Conservation (phyloP, 2,888 invertebrate genomes). For the Aphidius colemani region DNA sequence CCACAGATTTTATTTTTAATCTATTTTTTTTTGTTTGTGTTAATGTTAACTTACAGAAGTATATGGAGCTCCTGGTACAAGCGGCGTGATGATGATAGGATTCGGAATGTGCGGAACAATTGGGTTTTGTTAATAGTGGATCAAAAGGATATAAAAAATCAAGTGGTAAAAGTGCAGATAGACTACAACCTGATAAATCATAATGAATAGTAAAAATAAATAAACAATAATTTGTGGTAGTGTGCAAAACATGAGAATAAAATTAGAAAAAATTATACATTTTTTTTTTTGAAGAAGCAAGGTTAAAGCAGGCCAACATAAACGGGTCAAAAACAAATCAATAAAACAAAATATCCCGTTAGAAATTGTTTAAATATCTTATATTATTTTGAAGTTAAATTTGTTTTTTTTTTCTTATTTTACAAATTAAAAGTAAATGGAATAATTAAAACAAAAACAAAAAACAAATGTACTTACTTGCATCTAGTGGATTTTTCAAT, state of each 20-base stretch:
- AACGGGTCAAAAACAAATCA: slow-evolving; percentile 34
- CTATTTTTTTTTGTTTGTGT: too few relatives aligned
- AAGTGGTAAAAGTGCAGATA: slow-evolving; percentile 58
- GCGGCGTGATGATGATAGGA: slow-evolving; percentile 58
- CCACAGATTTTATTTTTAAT: too few relatives aligned
- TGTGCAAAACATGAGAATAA: not conserved
- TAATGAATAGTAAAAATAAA: not conserved
- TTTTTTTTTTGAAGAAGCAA: slow-evolving; percentile 12
- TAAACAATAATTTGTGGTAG: not conserved
- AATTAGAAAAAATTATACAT: slow-evolving; percentile 1
- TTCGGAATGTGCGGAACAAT: slow-evolving; percentile 58
- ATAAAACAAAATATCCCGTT: slow-evolving; percentile 39
- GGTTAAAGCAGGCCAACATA: slow-evolving; percentile 26
- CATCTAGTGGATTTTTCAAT: slow-evolving; percentile 73
- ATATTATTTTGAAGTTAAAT: not conserved
- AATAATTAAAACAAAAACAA: not conserved
- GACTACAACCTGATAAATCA: slow-evolving; percentile 54
- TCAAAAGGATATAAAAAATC: slow-evolving; percentile 58
- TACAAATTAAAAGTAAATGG: not conserved
- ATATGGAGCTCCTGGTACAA: slow-evolving; percentile 57
- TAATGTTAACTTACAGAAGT: slow-evolving; percentile 53
- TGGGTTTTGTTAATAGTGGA: slow-evolving; percentile 56
- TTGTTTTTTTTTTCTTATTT: slow-evolving; percentile 19
- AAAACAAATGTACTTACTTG: slow-evolving; percentile 49
- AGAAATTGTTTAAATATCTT: slow-evolving; percentile 9